Evolutionary conservation across 2,888 invertebrate species (phyloP), one percentile per base, ranked within the genome.

Genomic region (Acanthacorydalis orientalis): DNA sequence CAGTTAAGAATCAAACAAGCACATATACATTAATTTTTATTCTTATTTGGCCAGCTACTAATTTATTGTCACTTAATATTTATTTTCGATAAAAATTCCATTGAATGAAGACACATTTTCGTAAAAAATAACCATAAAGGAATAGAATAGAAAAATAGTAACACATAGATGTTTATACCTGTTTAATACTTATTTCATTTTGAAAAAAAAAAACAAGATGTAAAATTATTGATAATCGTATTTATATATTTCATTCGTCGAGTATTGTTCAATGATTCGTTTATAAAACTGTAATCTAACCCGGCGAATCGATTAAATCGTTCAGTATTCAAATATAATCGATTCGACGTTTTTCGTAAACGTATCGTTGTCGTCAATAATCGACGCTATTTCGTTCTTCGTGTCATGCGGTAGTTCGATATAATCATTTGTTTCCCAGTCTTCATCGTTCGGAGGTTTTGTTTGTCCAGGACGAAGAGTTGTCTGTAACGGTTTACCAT

Each of bases 361-460:
- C 6, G 23, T 23, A 4, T 23, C 23, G 23, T 23, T 43, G 23
- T 43, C 14, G 11, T 14, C 32, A 31, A 43, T 10, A 23, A 39
- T 39, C 3, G 14, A 15, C 32, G 16, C 11, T 43, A 47, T 35
- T 44, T 34, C 45, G 33, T 49, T 42, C 32, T 46, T 43, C 31
- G 43, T 40, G 37, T 49, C 38, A 35, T 53, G 31, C 47, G 72
- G 69, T 51, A 81, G 57, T 53, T 80, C 78, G 3, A 81, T 61
- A 57, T 81, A 83, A 63, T 83, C 83, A 15, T 73, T 61, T 37
- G 77, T 78, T 57, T 76, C 75, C 82, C 82, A 82, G 52, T 77
- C 72, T 44, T 69, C 64, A 50, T 77, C 75, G 0, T 68, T 65
- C 43, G 73, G 72, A 4, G 69, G 68, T 4, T 65, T 64, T n/a